Evolutionary conservation across 2,888 invertebrate genomes (phyloP).

Genomic region (Periphyllus acericola): DNA sequence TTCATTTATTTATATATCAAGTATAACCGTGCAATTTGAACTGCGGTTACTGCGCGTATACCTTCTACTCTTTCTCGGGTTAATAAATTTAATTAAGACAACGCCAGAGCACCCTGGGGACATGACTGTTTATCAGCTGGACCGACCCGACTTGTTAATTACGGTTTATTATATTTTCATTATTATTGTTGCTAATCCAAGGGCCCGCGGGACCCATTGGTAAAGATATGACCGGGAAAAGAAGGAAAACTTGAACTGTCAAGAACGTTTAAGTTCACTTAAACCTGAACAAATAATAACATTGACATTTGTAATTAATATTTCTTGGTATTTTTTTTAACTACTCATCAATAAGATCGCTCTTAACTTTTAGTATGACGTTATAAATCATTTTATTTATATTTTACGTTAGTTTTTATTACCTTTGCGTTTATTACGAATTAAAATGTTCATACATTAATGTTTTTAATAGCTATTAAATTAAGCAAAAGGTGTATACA

Average conservation of each 20-base stretch:
- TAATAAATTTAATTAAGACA: conserved; percentile 61
- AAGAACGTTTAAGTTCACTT: conserved; percentile 13
- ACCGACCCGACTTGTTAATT: conserved; percentile 55
- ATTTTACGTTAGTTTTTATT: conserved; percentile 7
- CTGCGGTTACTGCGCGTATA: conserved; percentile 27
- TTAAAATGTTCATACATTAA: background rate
- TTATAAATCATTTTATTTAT: background rate
- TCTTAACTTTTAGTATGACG: background rate
- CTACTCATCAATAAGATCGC: background rate
- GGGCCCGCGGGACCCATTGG: conserved; percentile 43
- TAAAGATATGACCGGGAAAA: conserved; percentile 12
- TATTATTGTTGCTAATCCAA: conserved; percentile 59
- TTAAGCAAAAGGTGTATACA: background rate
- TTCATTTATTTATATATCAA: background rate
- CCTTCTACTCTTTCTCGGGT: conserved; percentile 33
- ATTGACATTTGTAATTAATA: conserved; percentile 41
- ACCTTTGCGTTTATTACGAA: conserved; percentile 15
- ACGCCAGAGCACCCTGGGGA: conserved; percentile 45
- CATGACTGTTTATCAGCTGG: conserved; percentile 53
- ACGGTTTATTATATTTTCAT: conserved; percentile 61
- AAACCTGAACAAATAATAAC: conserved; percentile 32
- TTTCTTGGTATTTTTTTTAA: background rate
- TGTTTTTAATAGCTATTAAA: background rate
- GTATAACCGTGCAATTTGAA: conserved; percentile 29
- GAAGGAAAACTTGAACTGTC: conserved; percentile 19